These are phyloP conservation scores for Myiotriccus ornatus DNA, from an alignment of 2,797 vertebrate species.

Conservation along the genomic window DNA sequence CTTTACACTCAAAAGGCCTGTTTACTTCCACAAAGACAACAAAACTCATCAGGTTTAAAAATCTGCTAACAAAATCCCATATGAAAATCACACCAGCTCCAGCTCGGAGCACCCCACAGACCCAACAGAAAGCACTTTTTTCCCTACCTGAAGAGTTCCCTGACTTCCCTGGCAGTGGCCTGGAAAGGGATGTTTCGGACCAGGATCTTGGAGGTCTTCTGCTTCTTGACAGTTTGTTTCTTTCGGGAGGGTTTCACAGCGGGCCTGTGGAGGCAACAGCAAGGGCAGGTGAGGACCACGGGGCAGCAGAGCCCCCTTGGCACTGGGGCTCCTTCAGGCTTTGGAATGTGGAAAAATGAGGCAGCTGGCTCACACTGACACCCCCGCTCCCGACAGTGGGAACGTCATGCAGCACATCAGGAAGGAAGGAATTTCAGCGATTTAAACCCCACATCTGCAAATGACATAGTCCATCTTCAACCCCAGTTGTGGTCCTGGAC, in stretches of 20 bases:
- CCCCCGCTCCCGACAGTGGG: fast-evolving
- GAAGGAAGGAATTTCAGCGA: not conserved
- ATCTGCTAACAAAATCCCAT: not conserved
- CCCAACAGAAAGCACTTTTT: fast-evolving
- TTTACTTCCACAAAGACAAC: not conserved
- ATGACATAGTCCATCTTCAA: not conserved
- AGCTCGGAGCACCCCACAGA: fast-evolving
- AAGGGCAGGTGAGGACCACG: fast-evolving
- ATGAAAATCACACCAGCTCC: not conserved
- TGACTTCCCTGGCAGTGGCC: conserved; percentile 85
- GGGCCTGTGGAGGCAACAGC: conserved; percentile 65
- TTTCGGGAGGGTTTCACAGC: conserved; percentile 72
- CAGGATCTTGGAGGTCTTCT: conserved; percentile 91
- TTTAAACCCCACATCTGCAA: not conserved
- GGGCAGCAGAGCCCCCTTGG: fast-evolving
- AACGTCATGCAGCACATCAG: fast-evolving
- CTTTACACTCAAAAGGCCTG: not conserved
- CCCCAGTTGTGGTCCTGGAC: fast-evolving
- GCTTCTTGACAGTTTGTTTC: conserved; percentile 86
- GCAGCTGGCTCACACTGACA: fast-evolving
- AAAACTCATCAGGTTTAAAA: not conserved
- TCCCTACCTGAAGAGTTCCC: conserved; percentile 93
- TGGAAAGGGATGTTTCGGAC: conserved; percentile 97
- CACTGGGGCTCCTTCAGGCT: not conserved
- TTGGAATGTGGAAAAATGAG: not conserved